phyloP scores from a whole-genome alignment of 2,888 invertebrate species.

The Phengaris arion region DNA sequence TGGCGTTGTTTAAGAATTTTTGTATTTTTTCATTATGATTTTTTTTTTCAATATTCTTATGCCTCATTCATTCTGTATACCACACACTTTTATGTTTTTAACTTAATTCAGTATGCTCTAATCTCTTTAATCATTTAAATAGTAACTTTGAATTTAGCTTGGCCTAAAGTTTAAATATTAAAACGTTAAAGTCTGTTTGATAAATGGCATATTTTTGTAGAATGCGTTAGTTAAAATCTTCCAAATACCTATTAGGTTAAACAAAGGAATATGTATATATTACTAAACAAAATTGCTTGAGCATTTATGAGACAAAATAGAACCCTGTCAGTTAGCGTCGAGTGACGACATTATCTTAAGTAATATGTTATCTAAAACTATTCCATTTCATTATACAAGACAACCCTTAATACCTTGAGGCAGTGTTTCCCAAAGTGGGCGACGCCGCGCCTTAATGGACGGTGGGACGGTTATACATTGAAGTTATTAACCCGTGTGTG shows the following conservation, averaged over 20 bases:
- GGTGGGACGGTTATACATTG: conserved; percentile 13
- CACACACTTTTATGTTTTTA: not conserved
- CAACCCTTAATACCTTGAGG: conserved; percentile 28
- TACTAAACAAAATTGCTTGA: conserved; percentile 22
- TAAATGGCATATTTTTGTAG: not conserved
- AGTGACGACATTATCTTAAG: conserved; percentile 26
- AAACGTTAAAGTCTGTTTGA: too few species aligned
- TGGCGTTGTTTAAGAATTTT: conserved; percentile 59
- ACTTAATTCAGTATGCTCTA: not conserved
- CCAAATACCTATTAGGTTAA: not conserved
- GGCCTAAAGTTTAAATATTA: too few species aligned
- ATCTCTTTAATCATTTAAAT: not conserved
- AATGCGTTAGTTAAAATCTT: too few species aligned
- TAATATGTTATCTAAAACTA: conserved; percentile 29
- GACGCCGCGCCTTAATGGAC: conserved; percentile 17
- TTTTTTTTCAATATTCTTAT: conserved; percentile 33
- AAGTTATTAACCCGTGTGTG: conserved; percentile 18
- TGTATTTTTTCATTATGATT: conserved; percentile 38
- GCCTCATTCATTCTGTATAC: not conserved
- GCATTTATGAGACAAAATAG: conserved; percentile 5
- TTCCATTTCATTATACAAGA: conserved; percentile 28
- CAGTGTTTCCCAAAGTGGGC: conserved; percentile 27
- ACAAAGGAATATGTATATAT: conserved; percentile 4
- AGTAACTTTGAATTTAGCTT: not conserved
- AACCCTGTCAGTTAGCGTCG: conserved; percentile 13